Conservation (phyloP, 1,140 invertebrate genomes). For the Leptestheria dahalacensis region DNA sequence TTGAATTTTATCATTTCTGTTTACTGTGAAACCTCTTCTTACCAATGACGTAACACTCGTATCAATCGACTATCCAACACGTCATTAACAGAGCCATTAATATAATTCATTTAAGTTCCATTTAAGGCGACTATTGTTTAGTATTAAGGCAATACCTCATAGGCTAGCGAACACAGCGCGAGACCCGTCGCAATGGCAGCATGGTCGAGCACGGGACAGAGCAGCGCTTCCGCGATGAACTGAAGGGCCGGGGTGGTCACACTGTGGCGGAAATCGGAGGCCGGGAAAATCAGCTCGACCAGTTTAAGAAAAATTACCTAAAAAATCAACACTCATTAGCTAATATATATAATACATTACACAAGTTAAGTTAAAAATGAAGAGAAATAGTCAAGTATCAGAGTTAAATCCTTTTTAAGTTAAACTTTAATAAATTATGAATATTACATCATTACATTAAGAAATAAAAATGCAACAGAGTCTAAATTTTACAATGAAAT, state of each 20-base stretch:
- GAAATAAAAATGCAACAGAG: no score
- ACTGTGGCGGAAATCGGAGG: slow-evolving; percentile 74
- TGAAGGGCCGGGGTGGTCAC: slow-evolving; percentile 66
- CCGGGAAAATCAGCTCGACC: slow-evolving; percentile 58
- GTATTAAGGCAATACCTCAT: slow-evolving; percentile 40
- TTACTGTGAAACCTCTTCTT: no score
- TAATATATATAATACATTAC: neutral
- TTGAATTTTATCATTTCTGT: no score
- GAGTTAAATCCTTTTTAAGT: no score
- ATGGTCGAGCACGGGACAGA: slow-evolving; percentile 31
- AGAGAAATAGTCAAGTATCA: no score
- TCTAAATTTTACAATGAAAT: no score
- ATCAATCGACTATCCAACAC: no score
- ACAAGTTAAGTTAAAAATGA: no score
- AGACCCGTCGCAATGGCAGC: slow-evolving; percentile 57
- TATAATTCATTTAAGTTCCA: slow-evolving; percentile 6
- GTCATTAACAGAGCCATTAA: no score
- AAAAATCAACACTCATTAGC: slow-evolving; percentile 18
- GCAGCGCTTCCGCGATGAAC: slow-evolving; percentile 60
- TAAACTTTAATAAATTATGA: no score
- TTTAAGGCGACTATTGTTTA: neutral
- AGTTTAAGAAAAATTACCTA: slow-evolving; percentile 64
- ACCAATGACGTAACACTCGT: no score
- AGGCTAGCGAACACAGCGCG: slow-evolving; percentile 50
- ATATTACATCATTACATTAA: no score